A percentile compares a stretch with the other conserved stretches of the same genome.
phyloP scores from a whole-genome alignment of 1,140 invertebrate genomes.

The Adoxophyes honmai region DNA sequence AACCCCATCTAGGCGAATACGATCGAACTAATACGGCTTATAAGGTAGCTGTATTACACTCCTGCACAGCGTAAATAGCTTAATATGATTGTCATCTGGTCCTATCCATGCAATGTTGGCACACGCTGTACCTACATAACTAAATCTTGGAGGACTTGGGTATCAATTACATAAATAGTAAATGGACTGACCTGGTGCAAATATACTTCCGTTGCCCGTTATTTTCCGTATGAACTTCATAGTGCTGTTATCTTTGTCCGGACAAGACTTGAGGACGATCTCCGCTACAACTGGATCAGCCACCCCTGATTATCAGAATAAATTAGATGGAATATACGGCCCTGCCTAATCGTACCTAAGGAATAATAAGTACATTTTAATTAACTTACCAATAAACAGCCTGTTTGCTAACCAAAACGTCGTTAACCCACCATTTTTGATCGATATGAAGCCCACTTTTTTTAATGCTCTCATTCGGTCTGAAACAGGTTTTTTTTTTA shows the following conservation, averaged over 20 bases:
- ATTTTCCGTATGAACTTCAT: slow-evolving; percentile 22
- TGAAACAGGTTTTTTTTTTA: too few relatives aligned
- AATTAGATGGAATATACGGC: neutral
- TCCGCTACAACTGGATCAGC: slow-evolving; percentile 27
- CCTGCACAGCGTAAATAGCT: too few relatives aligned
- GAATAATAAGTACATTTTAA: slow-evolving; percentile 13
- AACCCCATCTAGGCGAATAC: too few relatives aligned
- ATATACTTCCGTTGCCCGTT: slow-evolving; percentile 29
- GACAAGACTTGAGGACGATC: slow-evolving; percentile 22
- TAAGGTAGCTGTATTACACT: too few relatives aligned
- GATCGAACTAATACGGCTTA: too few relatives aligned
- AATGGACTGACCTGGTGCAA: slow-evolving; percentile 27
- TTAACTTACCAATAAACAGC: slow-evolving; percentile 21
- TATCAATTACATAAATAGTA: too few relatives aligned
- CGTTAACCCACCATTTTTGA: slow-evolving; percentile 24
- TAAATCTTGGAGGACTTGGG: too few relatives aligned
- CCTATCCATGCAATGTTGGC: too few relatives aligned
- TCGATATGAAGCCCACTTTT: slow-evolving; percentile 20
- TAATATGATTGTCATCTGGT: too few relatives aligned
- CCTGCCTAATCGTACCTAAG: neutral
- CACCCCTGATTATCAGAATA: slow-evolving; percentile 28
- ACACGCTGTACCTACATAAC: slow-evolving; percentile 14
- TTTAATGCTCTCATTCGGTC: slow-evolving; percentile 27
- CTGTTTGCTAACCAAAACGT: slow-evolving; percentile 22
- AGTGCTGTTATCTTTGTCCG: slow-evolving; percentile 28